phyloP scores from a whole-genome alignment of 2,888 invertebrate genomes.

The Mesodorylaimus sp. region DNA sequence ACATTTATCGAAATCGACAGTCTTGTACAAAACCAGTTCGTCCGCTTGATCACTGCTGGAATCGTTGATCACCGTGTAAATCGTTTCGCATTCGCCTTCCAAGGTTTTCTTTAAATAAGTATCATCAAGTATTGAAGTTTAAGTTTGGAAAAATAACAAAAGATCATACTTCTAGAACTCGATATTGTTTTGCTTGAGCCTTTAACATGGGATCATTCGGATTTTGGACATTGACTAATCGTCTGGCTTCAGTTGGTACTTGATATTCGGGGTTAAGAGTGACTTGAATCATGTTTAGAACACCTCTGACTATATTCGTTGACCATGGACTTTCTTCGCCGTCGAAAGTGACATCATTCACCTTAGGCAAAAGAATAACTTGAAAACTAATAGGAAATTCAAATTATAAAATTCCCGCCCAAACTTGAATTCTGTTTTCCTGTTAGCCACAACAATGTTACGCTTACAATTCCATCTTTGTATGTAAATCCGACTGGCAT shows the following conservation, averaged over 20 bases:
- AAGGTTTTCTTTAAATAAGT: slow-evolving; percentile 3
- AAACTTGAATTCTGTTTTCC: no score
- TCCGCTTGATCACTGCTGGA: neutral
- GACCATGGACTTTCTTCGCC: neutral
- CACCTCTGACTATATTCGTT: slow-evolving; percentile 8
- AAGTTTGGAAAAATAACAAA: neutral
- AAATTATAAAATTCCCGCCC: no score
- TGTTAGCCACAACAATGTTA: no score
- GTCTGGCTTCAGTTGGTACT: no score
- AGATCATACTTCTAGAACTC: slow-evolving; percentile 6
- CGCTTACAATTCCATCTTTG: neutral
- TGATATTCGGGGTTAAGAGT: no score
- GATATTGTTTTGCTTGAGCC: neutral
- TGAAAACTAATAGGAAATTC: no score
- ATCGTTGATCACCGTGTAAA: neutral
- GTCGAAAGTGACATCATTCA: neutral
- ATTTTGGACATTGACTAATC: no score
- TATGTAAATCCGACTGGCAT: neutral
- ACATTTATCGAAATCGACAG: slow-evolving; percentile 8
- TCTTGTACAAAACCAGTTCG: neutral
- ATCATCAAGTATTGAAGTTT: neutral
- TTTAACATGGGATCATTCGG: neutral
- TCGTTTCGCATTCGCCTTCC: slow-evolving; percentile 7
- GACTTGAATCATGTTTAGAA: slow-evolving; percentile 8
- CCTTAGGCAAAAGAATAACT: no score